Percentiles rank a stretch among this genome's conserved stretches.
Conservation (phyloP, 2,888 invertebrate species). For the Andrena haemorrhoa region DNA sequence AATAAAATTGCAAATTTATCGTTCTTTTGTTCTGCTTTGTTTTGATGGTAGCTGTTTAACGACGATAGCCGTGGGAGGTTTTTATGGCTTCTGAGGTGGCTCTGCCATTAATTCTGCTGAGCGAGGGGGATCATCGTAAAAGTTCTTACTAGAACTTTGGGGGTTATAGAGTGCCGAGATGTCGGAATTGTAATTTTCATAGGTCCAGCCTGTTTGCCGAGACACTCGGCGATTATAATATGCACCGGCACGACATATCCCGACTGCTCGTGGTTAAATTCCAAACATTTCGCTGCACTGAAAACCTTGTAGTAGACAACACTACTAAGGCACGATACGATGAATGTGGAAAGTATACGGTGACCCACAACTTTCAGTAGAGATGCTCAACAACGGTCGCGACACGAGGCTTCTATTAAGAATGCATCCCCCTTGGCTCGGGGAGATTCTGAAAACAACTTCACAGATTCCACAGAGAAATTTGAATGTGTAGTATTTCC, state of each 20-base stretch:
- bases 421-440: neutral
- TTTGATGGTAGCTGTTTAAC: too few relatives aligned
- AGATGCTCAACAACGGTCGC: neutral
- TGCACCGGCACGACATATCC: neutral
- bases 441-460: neutral
- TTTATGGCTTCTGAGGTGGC: too few relatives aligned
- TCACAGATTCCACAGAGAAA: too few relatives aligned
- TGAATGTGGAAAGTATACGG: slow-evolving; percentile 3
- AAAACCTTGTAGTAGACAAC: neutral
- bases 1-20: too few relatives aligned
- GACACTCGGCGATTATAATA: neutral
- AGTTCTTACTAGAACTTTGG: too few relatives aligned
- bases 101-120: too few relatives aligned
- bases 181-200: neutral
- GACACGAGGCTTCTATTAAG: slow-evolving; percentile 1
- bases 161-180: too few relatives aligned
- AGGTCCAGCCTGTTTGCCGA: neutral
- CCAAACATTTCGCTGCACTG: neutral
- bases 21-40: too few relatives aligned
- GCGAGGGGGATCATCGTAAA: too few relatives aligned
- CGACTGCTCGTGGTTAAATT: neutral
- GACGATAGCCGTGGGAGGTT: too few relatives aligned
- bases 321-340: neutral
- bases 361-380: neutral
- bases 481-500: too few relatives aligned